Percentiles rank a stretch among this genome's conserved stretches.
These are phyloP conservation scores for Passer montanus DNA, from an alignment of 2,113 vertebrate genomes.

Conservation along the genomic window DNA sequence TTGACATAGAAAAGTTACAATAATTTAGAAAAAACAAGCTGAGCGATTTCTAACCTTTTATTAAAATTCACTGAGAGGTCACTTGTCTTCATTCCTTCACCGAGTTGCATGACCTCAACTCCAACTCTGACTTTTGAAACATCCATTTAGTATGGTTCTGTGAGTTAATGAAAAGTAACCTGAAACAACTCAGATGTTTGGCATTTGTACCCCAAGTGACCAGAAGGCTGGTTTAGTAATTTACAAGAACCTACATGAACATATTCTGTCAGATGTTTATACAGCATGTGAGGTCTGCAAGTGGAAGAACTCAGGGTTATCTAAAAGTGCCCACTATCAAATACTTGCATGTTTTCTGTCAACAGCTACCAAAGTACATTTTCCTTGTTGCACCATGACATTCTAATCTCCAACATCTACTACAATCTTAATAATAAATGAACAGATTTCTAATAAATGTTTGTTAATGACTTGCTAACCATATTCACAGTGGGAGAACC, in stretches of 20 bases:
- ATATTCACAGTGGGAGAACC: not conserved
- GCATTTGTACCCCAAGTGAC: not conserved
- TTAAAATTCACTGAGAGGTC: not conserved
- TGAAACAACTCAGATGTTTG: not conserved
- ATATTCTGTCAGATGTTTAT: not conserved
- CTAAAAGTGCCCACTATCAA: not conserved
- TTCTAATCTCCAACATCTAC: not conserved
- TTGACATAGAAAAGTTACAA: not conserved
- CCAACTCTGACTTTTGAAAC: conserved; percentile 5
- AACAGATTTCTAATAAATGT: not conserved
- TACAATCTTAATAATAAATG: not conserved
- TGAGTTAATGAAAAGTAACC: conserved; percentile 24
- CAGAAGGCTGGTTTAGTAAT: not conserved
- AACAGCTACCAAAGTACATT: not conserved
- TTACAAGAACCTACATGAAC: not conserved
- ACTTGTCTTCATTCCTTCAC: not conserved
- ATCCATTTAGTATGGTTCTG: not conserved
- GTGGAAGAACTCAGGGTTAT: not conserved
- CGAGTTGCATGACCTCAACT: not conserved
- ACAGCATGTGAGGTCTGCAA: not conserved
- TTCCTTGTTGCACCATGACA: not conserved
- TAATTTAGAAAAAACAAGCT: not conserved
- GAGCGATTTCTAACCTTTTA: not conserved
- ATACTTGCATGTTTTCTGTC: not conserved
- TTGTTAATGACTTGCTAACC: not conserved